Conservation (phyloP, 2,888 invertebrate genomes). For the Andrena chrysosceles region DNA sequence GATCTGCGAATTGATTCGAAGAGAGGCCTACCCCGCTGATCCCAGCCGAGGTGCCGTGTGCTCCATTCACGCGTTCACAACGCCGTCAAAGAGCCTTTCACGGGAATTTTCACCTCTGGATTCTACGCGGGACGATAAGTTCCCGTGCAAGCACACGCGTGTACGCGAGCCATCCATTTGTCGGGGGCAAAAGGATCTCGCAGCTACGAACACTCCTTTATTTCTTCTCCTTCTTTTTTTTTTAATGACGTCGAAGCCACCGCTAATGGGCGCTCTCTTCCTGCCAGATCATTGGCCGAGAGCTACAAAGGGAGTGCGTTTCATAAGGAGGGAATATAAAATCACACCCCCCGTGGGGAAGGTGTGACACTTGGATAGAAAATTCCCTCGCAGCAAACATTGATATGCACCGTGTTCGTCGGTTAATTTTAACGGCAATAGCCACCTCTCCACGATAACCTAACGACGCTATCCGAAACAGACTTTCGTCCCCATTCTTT, state of each 20-base stretch:
- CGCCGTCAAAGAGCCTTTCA: constrained; percentile 66
- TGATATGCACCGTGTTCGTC: too few species aligned
- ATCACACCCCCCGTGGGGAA: constrained; percentile 27
- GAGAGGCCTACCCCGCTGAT: constrained; percentile 26
- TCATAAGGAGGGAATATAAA: constrained; percentile 53
- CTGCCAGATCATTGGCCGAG: constrained; percentile 49
- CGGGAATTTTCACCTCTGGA: constrained; percentile 64
- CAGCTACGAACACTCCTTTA: constrained; percentile 12
- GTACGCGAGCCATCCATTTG: constrained; percentile 57
- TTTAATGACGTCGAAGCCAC: constrained; percentile 53
- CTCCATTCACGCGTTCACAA: constrained; percentile 35
- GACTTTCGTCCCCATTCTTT: too few species aligned
- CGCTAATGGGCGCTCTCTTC: constrained; percentile 56
- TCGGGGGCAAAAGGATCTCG: constrained; percentile 36
- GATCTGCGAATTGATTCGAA: constrained; percentile 70
- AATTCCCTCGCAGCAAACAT: constrained; percentile 9
- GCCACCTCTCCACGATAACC: too few species aligned
- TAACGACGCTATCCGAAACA: too few species aligned
- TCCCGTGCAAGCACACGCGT: constrained; percentile 27
- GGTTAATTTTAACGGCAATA: too few species aligned
- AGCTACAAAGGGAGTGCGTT: constrained; percentile 32
- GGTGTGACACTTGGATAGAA: neutral
- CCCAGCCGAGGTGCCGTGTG: neutral
- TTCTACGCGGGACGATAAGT: constrained; percentile 57
- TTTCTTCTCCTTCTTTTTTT: constrained; percentile 28